A percentile compares a stretch with the other conserved stretches of the same genome.
phyloP scores from a whole-genome alignment of 1,140 invertebrate genomes.

The Sogatella furcifera region DNA sequence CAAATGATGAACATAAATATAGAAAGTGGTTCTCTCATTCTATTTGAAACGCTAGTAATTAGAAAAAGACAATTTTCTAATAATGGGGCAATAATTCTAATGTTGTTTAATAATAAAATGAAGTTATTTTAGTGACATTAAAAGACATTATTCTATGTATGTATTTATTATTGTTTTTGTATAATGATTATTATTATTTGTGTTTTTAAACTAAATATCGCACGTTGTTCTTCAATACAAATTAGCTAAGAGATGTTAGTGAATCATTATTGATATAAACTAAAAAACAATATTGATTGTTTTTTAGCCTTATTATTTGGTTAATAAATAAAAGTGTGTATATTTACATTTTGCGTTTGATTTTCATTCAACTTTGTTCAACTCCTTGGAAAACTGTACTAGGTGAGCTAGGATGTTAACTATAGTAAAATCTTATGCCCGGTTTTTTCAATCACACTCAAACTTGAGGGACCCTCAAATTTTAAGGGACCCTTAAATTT shows the following conservation, averaged over 20 bases:
- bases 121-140: not conserved
- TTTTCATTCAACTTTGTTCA: too few species aligned
- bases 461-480: too few species aligned
- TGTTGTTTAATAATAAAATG: not conserved
- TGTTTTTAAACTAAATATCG: slow-evolving; percentile 3
- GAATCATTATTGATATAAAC: not conserved
- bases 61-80: not conserved
- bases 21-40: not conserved
- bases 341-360: not conserved
- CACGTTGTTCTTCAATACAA: slow-evolving; percentile 3
- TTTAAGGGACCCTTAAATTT: too few species aligned
- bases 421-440: too few species aligned
- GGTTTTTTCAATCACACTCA: too few species aligned
- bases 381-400: too few species aligned
- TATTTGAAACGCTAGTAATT: not conserved
- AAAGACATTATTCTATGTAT: slow-evolving; percentile 2
- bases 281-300: slow-evolving; percentile 2
- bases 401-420: too few species aligned
- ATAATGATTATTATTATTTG: slow-evolving; percentile 1
- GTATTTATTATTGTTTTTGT: not conserved
- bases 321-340: slow-evolving; percentile 1
- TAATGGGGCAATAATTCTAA: slow-evolving; percentile 1
- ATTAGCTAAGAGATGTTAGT: slow-evolving; percentile 3
- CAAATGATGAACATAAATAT: too few species aligned
- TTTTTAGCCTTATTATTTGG: slow-evolving; percentile 1